Conservation (phyloP, 1,140 invertebrate species). For the Babylonia areolata region DNA sequence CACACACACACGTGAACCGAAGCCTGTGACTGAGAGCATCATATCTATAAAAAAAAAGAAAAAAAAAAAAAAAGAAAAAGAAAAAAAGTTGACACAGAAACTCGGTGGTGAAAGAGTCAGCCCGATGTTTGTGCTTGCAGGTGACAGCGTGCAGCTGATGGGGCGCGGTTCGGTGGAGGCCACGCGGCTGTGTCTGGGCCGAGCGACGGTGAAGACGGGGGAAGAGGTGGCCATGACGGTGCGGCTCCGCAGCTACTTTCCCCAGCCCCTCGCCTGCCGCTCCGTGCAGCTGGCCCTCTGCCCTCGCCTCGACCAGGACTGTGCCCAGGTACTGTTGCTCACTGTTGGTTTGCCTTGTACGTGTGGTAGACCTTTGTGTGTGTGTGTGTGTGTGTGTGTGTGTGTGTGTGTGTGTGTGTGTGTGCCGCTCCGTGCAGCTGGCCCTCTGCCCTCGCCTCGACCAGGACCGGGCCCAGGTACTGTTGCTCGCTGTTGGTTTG, state of each 20-base stretch:
- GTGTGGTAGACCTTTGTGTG: too few species aligned
- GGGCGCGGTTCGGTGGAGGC: slow-evolving; percentile 31
- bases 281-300: slow-evolving; percentile 40
- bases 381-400: too few species aligned
- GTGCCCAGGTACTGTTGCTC: neutral
- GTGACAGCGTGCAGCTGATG: neutral
- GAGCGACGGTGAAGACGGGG: slow-evolving; percentile 77
- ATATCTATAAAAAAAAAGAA: too few species aligned
- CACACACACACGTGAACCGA: too few species aligned
- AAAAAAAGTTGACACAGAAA: too few species aligned
- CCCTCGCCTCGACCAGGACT: neutral
- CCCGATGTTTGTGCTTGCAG: neutral
- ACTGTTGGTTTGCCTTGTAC: too few species aligned
- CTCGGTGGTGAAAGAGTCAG: too few species aligned
- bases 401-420: too few species aligned
- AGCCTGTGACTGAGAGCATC: too few species aligned
- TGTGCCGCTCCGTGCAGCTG: slow-evolving; percentile 36
- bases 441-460: slow-evolving; percentile 24
- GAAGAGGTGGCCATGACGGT: slow-evolving; percentile 79
- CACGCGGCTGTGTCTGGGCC: neutral
- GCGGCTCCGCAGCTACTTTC: slow-evolving; percentile 80
- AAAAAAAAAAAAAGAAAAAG: too few species aligned
- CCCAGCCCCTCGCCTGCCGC: slow-evolving; percentile 45
- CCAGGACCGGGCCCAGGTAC: neutral
- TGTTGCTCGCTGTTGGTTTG: neutral